Base-by-base conservation (phyloP, 2,888 invertebrate genomes). In the Colostygia pectinataria region DNA sequence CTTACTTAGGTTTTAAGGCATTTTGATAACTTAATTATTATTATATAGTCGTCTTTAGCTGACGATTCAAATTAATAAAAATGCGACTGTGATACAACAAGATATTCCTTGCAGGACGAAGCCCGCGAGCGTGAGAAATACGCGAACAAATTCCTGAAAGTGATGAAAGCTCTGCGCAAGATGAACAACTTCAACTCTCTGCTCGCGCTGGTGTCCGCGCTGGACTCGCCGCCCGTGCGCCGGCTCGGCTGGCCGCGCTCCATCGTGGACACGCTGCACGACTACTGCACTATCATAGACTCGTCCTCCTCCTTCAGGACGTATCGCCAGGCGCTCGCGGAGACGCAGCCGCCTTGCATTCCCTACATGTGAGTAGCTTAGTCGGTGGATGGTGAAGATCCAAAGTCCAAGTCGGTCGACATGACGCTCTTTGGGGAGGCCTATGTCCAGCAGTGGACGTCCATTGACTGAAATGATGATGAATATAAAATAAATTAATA, bases 181-280 rank as follows among this genome's bases (percentile, higher is more conserved):
- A 95, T 99, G 83, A 98, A 98, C 89, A 99, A 99, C 84, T 99
- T 99, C 86, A 99, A 99, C 90, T 99, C 99, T 32, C 99, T 99
- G 90, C 91, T 99, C 70, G 99, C 99, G 5, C 91, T 99, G 57
- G 91, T 99, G 53, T 98, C 99, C 4, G 99, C 99, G 9, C 87
- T 99, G 66, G 98, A 99, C 85, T 99, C 99, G 12, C 98, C 98
- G 2, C 99, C 99, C 0, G 94, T 97, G 78, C 90, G 94, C 70
- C 91, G 99, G 77, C 91, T 99, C 77, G 99, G 98, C 77, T 98
- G 97, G 97, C 96, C 97, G 73, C 95, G 96, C 74, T 95, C 96
- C 64, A 96, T 98, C 54, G 95, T 95, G 15, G 98, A 99, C 88
- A 95, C 97, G 41, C 89, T 99, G 60, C 96, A 97, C 71, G 98